These are phyloP conservation scores for Larimichthys polyactis DNA, from an alignment of 2,113 vertebrate genomes.

Conservation along the genomic window DNA sequence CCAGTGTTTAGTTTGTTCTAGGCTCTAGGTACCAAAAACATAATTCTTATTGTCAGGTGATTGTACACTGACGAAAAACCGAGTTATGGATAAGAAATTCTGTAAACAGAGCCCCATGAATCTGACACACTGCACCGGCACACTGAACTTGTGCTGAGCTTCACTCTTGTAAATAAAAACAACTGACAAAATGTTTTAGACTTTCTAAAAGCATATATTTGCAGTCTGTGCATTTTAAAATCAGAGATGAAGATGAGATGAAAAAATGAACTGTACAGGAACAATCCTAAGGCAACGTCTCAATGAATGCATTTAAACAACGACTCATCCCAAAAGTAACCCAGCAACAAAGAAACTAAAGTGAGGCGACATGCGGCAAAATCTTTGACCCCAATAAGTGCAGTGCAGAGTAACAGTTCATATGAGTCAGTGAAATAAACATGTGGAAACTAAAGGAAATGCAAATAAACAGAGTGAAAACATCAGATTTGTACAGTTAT, in stretches of 20 bases:
- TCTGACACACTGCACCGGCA: too few relatives aligned
- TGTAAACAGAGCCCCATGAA: too few relatives aligned
- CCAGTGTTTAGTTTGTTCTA: too few relatives aligned
- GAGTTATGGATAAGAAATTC: too few relatives aligned
- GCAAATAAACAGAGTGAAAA: background rate
- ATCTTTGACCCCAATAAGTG: slow-evolving; percentile 29
- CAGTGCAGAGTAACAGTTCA: slow-evolving; percentile 38
- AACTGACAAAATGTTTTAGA: background rate
- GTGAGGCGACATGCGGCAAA: slow-evolving; percentile 4
- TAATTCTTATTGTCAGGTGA: too few relatives aligned
- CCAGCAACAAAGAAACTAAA: background rate
- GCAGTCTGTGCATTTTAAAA: slow-evolving; percentile 38
- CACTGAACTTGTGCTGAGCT: too few relatives aligned
- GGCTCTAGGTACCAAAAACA: too few relatives aligned
- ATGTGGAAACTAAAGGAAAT: background rate
- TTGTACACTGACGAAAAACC: too few relatives aligned
- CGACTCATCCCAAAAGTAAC: background rate
- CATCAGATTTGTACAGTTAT: slow-evolving; percentile 25
- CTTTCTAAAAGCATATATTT: slow-evolving; percentile 35
- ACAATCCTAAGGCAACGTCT: slow-evolving; percentile 33
- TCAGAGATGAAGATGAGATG: background rate
- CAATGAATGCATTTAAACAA: slow-evolving; percentile 14
- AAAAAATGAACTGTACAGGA: slow-evolving; percentile 24
- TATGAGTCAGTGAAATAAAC: slow-evolving; percentile 26
- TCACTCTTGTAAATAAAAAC: background rate